Conservation (phyloP, 2,113 vertebrate genomes). For the Cacatua alba region DNA sequence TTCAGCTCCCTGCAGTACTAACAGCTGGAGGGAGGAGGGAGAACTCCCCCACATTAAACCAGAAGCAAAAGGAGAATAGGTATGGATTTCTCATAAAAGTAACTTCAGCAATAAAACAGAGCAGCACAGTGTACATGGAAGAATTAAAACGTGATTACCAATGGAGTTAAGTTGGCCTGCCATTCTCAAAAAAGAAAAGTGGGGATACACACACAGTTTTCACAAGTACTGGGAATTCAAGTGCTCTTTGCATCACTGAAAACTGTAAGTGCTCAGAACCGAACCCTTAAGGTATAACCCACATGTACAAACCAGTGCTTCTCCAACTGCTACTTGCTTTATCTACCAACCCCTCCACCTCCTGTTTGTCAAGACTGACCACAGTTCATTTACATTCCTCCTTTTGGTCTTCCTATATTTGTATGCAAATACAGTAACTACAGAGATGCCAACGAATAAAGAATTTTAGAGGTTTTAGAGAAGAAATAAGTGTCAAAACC, state of each 20-base stretch:
- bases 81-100: conserved; percentile 34
- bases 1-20: neutral
- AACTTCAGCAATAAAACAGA: conserved; percentile 24
- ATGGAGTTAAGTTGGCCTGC: neutral
- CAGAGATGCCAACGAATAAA: neutral
- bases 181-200: neutral
- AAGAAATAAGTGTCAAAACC: rapidly evolving
- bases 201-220: too few relatives aligned
- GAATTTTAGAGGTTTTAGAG: neutral
- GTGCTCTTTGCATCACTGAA: neutral
- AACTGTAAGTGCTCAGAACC: neutral
- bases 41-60: neutral
- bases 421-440: neutral
- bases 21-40: neutral
- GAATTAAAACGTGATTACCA: neutral
- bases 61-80: neutral
- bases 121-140: neutral
- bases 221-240: neutral
- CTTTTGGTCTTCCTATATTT: neutral
- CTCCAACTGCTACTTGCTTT: neutral
- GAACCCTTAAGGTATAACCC: neutral
- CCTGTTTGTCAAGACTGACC: too few relatives aligned
- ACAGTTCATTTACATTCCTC: neutral
- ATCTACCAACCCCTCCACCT: rapidly evolving
- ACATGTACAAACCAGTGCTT: rapidly evolving